Conservation (phyloP, 2,113 vertebrate genomes). For the Amazona vittata region DNA sequence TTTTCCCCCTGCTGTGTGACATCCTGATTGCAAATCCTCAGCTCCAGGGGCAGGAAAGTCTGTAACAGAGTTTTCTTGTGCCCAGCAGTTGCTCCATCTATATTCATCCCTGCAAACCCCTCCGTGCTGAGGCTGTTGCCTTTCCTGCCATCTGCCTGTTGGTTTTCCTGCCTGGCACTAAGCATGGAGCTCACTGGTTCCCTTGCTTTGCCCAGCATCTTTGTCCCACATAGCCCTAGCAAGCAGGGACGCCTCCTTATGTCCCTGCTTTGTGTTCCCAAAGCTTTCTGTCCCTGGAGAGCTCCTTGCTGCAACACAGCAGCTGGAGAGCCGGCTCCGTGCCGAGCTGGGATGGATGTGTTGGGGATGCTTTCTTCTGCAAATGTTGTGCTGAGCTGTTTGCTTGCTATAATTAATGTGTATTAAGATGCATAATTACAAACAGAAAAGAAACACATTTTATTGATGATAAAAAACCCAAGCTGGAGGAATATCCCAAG, state of each 20-base stretch:
- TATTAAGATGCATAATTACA: constrained; percentile 63
- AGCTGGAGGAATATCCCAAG: background rate
- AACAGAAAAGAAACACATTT: constrained; percentile 48
- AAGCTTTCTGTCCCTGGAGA: background rate
- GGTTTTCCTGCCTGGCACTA: background rate
- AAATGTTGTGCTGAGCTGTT: constrained; percentile 44
- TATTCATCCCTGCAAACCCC: background rate
- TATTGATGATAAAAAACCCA: constrained; percentile 1
- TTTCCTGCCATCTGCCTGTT: background rate
- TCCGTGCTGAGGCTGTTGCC: fast-evolving
- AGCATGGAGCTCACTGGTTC: background rate
- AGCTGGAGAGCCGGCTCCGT: constrained; percentile 7
- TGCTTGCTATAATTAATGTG: constrained; percentile 64
- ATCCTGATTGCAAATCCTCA: background rate
- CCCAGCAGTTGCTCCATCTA: background rate
- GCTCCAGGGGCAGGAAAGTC: background rate
- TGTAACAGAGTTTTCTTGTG: background rate
- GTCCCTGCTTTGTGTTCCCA: background rate
- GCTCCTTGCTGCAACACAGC: background rate
- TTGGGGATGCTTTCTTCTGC: background rate
- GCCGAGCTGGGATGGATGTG: background rate
- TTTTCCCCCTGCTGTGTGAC: background rate
- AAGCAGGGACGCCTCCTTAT: background rate
- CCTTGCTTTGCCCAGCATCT: background rate
- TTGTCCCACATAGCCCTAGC: too few species aligned